Base-by-base conservation (phyloP, 1,140 invertebrate genomes). In the Pseudomyrmex pallidus region DNA sequence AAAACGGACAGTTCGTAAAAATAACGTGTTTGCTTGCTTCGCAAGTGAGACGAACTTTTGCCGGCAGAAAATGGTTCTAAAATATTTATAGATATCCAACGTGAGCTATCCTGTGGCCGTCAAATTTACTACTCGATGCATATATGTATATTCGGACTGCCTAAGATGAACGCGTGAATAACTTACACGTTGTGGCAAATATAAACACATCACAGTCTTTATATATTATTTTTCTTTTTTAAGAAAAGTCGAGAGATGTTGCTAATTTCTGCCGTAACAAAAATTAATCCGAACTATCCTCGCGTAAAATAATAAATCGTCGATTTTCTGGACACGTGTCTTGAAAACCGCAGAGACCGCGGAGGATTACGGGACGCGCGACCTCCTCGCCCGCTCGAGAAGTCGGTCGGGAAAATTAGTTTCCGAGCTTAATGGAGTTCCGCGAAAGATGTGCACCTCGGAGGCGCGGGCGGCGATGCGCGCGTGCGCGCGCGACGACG, bases 371-470 rank as follows among this genome's bases (percentile, higher is more conserved):
- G 62, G 56, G 52, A 13, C 35, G 35, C 35, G 72, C 54, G 68
- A 17, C 8, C 44, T 15, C 8, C 50, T 15, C 74, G 50, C 5
- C 22, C 54, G 10, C 25, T 9, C 5, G 35, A 63, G 15, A 73
- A 48, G 64, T 52, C 52, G 25, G 82, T 85, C 89, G 85, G 89
- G 76, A 90, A 92, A 90, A 92, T 93, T 91, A 90, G 92, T 93
- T 52, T 90, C 74, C 64, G 83, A 86, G 85, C 89, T 89, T 93
- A 91, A 93, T 92, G 91, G 90, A 92, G 91, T 93, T 93, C 87
- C 83, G 90, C 85, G 90, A 91, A 91, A 92, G 90, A 91, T 92
- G 86, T 46, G 70, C 78, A 85, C 61, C 54, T 48, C 54, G 10
- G 57, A 72, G 35, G 7, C 35, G 35, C 35, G 5, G 35, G 35